Evolutionary conservation across 2,797 vertebrate genomes (phyloP).

Genomic region (Trematomus bernacchii): DNA sequence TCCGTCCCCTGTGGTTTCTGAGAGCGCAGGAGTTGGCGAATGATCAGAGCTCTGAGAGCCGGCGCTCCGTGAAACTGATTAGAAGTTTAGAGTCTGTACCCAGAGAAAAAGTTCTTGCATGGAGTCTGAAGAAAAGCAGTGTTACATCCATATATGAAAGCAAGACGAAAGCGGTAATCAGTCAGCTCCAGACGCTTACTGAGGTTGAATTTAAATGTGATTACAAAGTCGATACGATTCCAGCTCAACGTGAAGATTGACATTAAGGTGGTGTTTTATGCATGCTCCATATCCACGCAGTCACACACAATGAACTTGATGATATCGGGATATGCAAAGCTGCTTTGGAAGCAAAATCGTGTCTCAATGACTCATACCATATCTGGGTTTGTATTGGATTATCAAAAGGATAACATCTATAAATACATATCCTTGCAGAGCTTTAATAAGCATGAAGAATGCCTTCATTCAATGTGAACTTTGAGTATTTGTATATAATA

Average conservation of each 20-base stretch:
- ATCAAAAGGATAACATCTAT: not conserved
- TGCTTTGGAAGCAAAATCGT: constrained; percentile 11
- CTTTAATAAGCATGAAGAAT: constrained; percentile 16
- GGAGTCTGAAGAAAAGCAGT: not conserved
- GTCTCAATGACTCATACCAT: constrained; percentile 3
- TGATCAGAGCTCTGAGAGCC: constrained; percentile 32
- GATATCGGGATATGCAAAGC: constrained; percentile 1
- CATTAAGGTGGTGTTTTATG: not conserved
- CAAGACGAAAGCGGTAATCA: not conserved
- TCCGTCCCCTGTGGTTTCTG: constrained; percentile 10
- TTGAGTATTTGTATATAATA: constrained; percentile 21
- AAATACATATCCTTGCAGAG: constrained; percentile 15
- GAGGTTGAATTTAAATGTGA: constrained; percentile 21
- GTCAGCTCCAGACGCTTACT: not conserved
- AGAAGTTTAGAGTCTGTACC: constrained; percentile 34
- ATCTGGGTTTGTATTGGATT: constrained; percentile 2
- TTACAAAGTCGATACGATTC: not conserved
- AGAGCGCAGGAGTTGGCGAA: constrained; percentile 21
- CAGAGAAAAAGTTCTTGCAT: constrained; percentile 15
- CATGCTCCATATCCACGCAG: not conserved
- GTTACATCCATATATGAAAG: not conserved
- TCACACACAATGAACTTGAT: constrained; percentile 6
- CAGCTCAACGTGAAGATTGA: not conserved
- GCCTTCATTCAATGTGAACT: not conserved
- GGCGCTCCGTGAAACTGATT: constrained; percentile 27